Conservation (phyloP, 2,113 vertebrate genomes). For the sheep (Ovis aries) region DNA sequence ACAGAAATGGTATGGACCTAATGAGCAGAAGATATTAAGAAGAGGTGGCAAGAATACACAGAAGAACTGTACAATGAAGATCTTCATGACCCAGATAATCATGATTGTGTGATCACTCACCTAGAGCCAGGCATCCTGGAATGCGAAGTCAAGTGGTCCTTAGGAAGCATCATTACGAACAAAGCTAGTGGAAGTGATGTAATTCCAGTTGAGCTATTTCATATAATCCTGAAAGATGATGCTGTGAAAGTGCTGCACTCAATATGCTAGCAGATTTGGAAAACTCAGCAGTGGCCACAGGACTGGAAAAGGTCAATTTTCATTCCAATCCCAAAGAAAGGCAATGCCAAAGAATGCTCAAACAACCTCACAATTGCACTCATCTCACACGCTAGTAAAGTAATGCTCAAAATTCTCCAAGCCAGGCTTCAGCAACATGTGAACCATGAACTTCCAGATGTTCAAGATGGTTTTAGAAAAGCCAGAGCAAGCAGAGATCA, state of each 20-base stretch:
- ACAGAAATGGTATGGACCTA: not conserved
- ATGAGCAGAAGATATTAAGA: not conserved
- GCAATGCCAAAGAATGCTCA: not conserved
- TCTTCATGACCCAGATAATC: not conserved
- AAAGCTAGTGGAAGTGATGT: not conserved
- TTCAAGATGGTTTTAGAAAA: not conserved
- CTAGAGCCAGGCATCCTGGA: not conserved
- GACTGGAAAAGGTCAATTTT: not conserved
- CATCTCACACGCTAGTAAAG: not conserved
- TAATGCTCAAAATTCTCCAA: not conserved
- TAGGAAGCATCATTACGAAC: not conserved
- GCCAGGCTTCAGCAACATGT: not conserved
- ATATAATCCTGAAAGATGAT: not conserved
- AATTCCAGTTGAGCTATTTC: not conserved
- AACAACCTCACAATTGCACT: rapidly evolving
- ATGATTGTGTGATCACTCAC: not conserved
- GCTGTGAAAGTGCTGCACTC: not conserved
- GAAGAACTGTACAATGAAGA: not conserved
- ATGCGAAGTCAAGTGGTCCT: not conserved
- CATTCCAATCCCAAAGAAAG: not conserved
- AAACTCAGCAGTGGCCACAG: not conserved
- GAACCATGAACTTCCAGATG: not conserved
- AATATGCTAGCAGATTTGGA: not conserved
- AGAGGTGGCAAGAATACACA: not conserved
- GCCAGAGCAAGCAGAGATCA: not conserved